A percentile compares a stretch with the other conserved stretches of the same genome.
Conservation (phyloP, 2,797 vertebrate species). For the Euthynnus affinis region DNA sequence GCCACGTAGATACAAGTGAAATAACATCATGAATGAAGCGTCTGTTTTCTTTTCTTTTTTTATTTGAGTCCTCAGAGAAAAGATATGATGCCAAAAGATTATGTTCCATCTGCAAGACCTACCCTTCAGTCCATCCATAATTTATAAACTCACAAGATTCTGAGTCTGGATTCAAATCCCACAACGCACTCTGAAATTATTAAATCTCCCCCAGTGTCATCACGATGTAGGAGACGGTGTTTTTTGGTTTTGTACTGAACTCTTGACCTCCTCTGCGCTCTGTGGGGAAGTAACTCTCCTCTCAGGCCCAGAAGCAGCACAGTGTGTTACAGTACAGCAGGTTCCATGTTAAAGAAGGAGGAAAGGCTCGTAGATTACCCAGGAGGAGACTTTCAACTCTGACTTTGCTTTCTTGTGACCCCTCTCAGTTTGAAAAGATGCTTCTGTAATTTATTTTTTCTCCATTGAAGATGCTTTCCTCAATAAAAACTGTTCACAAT, state of each 20-base stretch:
- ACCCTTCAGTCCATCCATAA: constrained; percentile 7
- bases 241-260: constrained; percentile 14
- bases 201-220: neutral
- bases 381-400: neutral
- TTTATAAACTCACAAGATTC: neutral
- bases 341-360: neutral
- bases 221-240: neutral
- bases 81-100: neutral
- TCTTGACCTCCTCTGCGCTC: neutral
- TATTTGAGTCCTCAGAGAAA: no score
- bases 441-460: neutral
- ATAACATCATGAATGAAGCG: neutral
- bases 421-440: neutral
- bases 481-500: no score
- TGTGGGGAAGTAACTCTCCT: neutral
- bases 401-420: neutral
- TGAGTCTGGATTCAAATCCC: constrained; percentile 9
- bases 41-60: no score
- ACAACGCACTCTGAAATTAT: neutral
- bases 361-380: neutral
- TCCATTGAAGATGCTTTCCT: neutral
- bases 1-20: no score
- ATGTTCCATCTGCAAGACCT: neutral
- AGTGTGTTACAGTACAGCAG: neutral
- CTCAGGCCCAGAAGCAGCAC: no score